Evolutionary conservation across 2,113 vertebrate genomes (phyloP).

Genomic region (Prochilodus magdalenae): DNA sequence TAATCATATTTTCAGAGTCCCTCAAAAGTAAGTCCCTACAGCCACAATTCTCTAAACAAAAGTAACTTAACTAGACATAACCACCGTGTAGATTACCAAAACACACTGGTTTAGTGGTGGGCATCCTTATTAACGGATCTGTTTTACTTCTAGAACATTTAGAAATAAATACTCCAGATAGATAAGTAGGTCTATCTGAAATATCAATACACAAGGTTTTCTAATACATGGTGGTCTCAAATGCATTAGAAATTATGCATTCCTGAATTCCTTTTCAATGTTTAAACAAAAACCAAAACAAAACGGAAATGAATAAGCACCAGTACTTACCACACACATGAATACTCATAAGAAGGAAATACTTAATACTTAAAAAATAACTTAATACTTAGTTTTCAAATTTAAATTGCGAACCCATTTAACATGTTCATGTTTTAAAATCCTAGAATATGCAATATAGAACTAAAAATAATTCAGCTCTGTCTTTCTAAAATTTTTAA

Average conservation of each 20-base stretch:
- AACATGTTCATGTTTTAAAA: too few relatives aligned
- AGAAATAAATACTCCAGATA: neutral
- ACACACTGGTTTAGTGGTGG: slow-evolving; percentile 11
- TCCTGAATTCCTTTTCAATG: too few relatives aligned
- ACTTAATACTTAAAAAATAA: too few relatives aligned
- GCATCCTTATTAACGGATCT: neutral
- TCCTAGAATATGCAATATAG: too few relatives aligned
- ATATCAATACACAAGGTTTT: neutral
- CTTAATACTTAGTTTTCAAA: neutral
- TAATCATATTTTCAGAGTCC: slow-evolving; percentile 83
- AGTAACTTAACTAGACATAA: slow-evolving; percentile 9
- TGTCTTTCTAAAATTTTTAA: too few relatives aligned
- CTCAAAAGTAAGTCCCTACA: slow-evolving; percentile 82
- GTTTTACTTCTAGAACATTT: too few relatives aligned
- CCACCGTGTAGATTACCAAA: neutral
- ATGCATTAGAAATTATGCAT: too few relatives aligned
- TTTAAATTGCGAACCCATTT: too few relatives aligned
- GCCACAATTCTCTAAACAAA: slow-evolving; percentile 59
- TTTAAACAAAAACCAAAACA: too few relatives aligned
- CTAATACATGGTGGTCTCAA: neutral
- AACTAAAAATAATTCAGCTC: too few relatives aligned
- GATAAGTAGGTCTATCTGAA: neutral
- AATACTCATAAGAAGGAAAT: neutral
- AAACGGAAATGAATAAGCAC: neutral
- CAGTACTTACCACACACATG: neutral